These are phyloP conservation scores for Orthosia gracilis DNA, from an alignment of 2,888 invertebrate species.

Conservation along the genomic window DNA sequence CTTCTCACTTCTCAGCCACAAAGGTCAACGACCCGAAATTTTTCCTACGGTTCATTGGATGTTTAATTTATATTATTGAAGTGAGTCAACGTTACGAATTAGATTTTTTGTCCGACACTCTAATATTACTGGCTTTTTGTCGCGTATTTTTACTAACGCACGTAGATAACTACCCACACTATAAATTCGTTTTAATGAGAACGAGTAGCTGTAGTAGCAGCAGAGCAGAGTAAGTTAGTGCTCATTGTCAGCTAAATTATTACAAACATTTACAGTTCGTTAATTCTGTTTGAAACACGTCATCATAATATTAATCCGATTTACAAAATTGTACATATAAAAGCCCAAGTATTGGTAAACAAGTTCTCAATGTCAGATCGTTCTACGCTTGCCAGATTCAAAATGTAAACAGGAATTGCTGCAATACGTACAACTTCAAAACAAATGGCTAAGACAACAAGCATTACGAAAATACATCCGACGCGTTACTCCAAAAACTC, in stretches of 20 bases:
- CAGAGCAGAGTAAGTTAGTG: conserved; percentile 67
- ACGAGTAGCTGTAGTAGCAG: conserved; percentile 54
- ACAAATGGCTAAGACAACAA: conserved; percentile 61
- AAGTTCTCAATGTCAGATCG: conserved; percentile 45
- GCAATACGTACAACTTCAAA: conserved; percentile 50
- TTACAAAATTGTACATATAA: conserved; percentile 24
- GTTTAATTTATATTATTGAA: conserved; percentile 77
- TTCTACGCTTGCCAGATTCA: conserved; percentile 47
- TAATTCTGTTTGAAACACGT: conserved; percentile 42
- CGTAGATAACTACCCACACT: conserved; percentile 60
- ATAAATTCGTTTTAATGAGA: conserved; percentile 67
- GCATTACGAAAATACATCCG: conserved; percentile 70
- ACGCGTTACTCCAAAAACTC: conserved; percentile 76
- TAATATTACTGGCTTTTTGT: conserved; percentile 63
- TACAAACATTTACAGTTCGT: conserved; percentile 57
- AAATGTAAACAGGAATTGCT: conserved; percentile 51
- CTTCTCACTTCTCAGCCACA: conserved; percentile 60
- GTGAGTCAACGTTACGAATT: conserved; percentile 70
- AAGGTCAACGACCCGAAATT: conserved; percentile 83
- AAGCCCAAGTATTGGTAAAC: conserved; percentile 46
- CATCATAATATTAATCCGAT: conserved; percentile 38
- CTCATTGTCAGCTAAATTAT: conserved; percentile 68
- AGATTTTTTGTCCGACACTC: conserved; percentile 63
- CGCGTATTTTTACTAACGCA: conserved; percentile 65
- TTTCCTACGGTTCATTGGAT: conserved; percentile 79